Evolutionary conservation across 2,113 vertebrate genomes (phyloP).

Genomic region (Limnothrissa miodon): DNA sequence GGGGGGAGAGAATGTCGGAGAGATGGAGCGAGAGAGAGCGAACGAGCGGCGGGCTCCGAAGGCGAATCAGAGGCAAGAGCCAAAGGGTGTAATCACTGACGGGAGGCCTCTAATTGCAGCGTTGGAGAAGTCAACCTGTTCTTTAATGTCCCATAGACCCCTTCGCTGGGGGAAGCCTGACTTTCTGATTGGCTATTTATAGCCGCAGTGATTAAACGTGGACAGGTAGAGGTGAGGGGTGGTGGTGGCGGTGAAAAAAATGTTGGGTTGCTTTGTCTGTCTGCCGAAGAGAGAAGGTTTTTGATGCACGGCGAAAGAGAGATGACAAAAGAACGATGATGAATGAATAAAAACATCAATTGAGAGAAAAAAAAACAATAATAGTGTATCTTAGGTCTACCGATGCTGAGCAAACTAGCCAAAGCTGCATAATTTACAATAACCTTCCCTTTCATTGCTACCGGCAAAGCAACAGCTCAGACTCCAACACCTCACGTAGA

Average conservation of each 20-base stretch:
- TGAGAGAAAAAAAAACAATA: neutral
- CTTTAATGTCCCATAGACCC: constrained; percentile 21
- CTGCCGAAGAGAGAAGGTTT: neutral
- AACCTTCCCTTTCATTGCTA: constrained; percentile 37
- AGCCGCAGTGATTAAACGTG: constrained; percentile 50
- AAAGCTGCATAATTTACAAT: constrained; percentile 26
- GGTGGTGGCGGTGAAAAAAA: neutral
- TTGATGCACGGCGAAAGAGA: neutral
- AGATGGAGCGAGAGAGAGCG: neutral
- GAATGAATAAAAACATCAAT: neutral
- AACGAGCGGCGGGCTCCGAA: constrained; percentile 4
- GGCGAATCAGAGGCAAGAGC: constrained; percentile 19
- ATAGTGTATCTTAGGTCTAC: neutral
- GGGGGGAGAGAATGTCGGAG: neutral
- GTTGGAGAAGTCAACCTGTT: constrained; percentile 23
- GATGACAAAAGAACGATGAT: neutral
- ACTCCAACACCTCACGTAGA: neutral
- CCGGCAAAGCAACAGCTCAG: neutral
- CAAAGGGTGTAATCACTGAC: constrained; percentile 28
- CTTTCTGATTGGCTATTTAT: constrained; percentile 32
- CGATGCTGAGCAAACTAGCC: neutral
- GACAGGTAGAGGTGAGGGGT: constrained; percentile 41
- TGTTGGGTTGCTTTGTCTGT: neutral
- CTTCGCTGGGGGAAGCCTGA: neutral
- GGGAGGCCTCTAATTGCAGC: constrained; percentile 28